These are phyloP conservation scores for Amorpha juglandis DNA, from an alignment of 2,888 invertebrate species.

Conservation along the genomic window DNA sequence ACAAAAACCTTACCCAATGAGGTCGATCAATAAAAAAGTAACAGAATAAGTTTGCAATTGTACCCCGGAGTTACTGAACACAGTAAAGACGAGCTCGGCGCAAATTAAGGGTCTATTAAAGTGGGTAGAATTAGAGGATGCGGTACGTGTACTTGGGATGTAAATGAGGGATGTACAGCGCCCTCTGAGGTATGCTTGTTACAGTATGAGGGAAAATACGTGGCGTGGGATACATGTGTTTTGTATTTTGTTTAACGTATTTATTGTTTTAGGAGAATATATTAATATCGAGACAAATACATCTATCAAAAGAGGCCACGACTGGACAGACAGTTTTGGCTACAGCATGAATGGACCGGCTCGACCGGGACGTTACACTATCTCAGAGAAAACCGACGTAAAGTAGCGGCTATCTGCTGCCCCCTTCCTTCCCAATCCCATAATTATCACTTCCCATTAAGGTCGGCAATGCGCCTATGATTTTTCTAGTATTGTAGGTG, in stretches of 20 bases:
- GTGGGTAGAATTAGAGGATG: constrained; percentile 47
- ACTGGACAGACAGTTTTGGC: too few species aligned
- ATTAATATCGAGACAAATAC: too few species aligned
- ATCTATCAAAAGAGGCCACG: too few species aligned
- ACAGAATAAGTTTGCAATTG: constrained; percentile 11
- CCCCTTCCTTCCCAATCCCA: too few species aligned
- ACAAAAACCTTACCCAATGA: not conserved
- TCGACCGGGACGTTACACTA: too few species aligned
- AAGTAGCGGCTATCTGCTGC: too few species aligned
- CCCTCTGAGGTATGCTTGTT: not conserved
- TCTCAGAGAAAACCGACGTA: too few species aligned
- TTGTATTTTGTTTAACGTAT: not conserved
- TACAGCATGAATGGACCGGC: too few species aligned
- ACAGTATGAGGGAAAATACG: not conserved
- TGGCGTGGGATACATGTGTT: not conserved
- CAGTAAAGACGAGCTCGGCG: constrained; percentile 37
- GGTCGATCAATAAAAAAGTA: constrained; percentile 1
- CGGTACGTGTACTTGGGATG: constrained; percentile 18
- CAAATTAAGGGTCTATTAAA: constrained; percentile 55
- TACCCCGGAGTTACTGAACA: constrained; percentile 29
- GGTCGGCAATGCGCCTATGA: too few species aligned
- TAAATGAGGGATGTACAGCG: constrained; percentile 25
- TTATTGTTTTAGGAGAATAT: too few species aligned
- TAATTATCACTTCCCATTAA: too few species aligned
- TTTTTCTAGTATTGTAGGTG: too few species aligned